Base-by-base conservation (phyloP, 2,113 vertebrate species). In the Chaetura pelagica region DNA sequence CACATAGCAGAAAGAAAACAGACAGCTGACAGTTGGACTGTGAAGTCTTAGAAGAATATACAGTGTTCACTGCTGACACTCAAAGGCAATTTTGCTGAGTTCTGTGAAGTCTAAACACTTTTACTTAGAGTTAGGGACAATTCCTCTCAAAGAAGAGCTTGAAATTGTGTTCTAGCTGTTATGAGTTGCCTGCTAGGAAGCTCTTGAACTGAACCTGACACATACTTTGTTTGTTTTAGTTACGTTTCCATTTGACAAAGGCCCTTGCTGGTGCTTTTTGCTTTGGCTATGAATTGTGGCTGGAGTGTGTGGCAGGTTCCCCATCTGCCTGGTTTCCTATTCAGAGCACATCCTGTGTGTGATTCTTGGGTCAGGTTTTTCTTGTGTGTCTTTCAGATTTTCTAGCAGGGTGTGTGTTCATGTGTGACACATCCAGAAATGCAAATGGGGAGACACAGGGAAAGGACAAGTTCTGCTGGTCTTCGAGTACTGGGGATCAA, bases 11-110 rank as follows among this genome's bases (percentile, higher is more conserved):
- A 97, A 95, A 94, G 85, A 93, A 76, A 91, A 95, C 92, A 95
- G 96, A 87, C 87, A 97, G 83, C 95, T 96, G 94, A 95, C 58
- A 74, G 89, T 96, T 64, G 97, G 68, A 64, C 89, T 95, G 57
- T 19, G 27, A 82, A 92, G 78, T 24, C 90, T 91, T 84, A 90
- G 85, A 95, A 87, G 95, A 95, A 95, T 92, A 93, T 91, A 93
- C 89, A 78, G 86, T 57, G 91, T 86, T 94, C 90, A 40, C 76
- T 94, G 64, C 96, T 95, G 86, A 96, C 91, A 93, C 95, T 95
- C 91, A 93, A 91, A 95, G 73, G 69, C 95, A 97, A 94, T 91
- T 97, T 95, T 93, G 34, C 58, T 1, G 71, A 95, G 91, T 82
- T 90, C 80, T 94, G 89, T 90, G 76, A 82, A 68, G 30, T 59